Evolutionary conservation across 1,140 invertebrate species (phyloP).

Genomic region (Thaumatotibia leucotreta): DNA sequence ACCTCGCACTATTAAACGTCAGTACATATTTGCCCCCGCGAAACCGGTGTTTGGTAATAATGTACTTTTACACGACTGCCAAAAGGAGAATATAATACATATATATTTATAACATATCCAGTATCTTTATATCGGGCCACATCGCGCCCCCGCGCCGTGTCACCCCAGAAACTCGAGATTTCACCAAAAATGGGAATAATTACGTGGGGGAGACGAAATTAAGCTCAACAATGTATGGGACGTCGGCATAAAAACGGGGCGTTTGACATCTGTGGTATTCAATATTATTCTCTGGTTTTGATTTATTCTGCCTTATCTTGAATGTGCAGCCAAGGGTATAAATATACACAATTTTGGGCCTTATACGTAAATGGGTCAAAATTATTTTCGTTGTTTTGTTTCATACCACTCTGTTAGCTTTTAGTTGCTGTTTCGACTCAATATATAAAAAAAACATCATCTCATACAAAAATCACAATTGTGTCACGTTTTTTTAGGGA

Average conservation of each 20-base stretch:
- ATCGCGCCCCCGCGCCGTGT: constrained; percentile 27
- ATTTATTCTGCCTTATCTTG: too few species aligned
- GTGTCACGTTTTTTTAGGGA: too few species aligned
- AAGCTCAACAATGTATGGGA: neutral
- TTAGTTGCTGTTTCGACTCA: too few species aligned
- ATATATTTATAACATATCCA: constrained; percentile 4
- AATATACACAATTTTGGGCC: neutral
- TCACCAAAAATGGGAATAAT: constrained; percentile 57
- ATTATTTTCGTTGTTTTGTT: too few species aligned
- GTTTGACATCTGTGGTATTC: neutral
- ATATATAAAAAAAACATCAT: too few species aligned
- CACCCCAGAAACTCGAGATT: constrained; percentile 53
- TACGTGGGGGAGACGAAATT: constrained; percentile 51
- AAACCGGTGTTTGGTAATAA: too few species aligned
- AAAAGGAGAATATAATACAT: neutral
- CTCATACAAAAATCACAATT: too few species aligned
- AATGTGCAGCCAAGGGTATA: too few species aligned
- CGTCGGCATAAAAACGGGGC: neutral
- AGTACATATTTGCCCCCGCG: too few species aligned
- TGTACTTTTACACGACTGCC: too few species aligned
- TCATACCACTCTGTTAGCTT: too few species aligned
- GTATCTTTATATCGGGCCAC: constrained; percentile 14
- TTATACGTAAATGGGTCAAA: neutral
- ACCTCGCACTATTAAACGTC: too few species aligned
- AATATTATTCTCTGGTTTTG: neutral